A percentile compares a stretch with the other conserved stretches of the same genome.
These are phyloP conservation scores for Pampusana beccarii DNA, from an alignment of 2,113 vertebrate genomes.

Conservation along the genomic window DNA sequence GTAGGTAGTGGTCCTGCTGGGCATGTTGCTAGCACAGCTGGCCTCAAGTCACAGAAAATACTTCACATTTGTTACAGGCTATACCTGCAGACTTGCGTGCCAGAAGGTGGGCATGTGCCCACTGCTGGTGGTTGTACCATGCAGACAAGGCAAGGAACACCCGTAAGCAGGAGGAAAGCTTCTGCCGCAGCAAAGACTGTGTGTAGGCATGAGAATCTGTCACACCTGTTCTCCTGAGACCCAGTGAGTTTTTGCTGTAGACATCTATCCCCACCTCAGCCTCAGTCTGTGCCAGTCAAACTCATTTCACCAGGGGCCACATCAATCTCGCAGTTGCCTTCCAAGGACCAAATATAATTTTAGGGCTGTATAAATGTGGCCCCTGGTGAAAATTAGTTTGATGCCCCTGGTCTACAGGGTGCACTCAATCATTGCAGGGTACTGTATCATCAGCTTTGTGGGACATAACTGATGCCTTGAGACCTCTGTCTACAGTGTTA, in stretches of 20 bases:
- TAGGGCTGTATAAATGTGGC: too few relatives aligned
- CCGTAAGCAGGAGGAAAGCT: not conserved
- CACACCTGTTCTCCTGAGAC: not conserved
- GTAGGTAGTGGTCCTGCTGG: not conserved
- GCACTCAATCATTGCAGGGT: fast-evolving
- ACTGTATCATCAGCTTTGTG: not conserved
- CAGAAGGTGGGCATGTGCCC: not conserved
- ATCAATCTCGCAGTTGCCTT: too few relatives aligned
- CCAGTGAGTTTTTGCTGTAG: not conserved
- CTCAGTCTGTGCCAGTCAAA: too few relatives aligned
- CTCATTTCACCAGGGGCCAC: too few relatives aligned
- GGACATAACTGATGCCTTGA: not conserved
- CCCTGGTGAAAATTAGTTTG: too few relatives aligned
- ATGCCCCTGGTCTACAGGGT: not conserved
- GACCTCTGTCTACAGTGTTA: not conserved
- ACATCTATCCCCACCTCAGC: not conserved
- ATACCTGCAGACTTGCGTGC: not conserved
- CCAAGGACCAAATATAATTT: too few relatives aligned
- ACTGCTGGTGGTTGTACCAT: not conserved
- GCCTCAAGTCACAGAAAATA: not conserved
- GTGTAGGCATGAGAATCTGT: not conserved
- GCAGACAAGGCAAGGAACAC: not conserved
- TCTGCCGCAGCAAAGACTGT: not conserved
- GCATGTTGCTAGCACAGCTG: not conserved
- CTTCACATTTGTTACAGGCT: not conserved